A percentile compares a stretch with the other conserved stretches of the same genome.
phyloP scores from a whole-genome alignment of 2,888 invertebrate genomes.

The Aphodius sticticus region DNA sequence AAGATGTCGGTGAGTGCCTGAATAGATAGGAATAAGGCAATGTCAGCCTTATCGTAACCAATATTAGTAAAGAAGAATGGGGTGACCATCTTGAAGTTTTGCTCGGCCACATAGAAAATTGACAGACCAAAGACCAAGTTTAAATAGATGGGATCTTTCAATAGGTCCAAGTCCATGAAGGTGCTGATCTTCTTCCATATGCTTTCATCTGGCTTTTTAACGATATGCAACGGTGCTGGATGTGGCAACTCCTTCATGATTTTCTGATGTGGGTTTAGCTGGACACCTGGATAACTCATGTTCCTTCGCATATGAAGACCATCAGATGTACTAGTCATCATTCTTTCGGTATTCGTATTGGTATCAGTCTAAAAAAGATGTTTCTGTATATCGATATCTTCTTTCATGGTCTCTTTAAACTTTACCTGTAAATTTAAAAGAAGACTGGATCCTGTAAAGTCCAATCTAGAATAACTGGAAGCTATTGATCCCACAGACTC shows the following conservation, averaged over 20 bases:
- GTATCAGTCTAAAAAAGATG: constrained; percentile 15
- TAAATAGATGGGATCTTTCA: constrained; percentile 76
- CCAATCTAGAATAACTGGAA: constrained; percentile 76
- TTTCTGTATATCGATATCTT: not conserved
- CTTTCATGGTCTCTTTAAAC: not conserved
- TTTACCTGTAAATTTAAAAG: constrained; percentile 70
- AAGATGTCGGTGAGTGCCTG: constrained; percentile 79
- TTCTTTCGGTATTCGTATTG: constrained; percentile 16
- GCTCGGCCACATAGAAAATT: constrained; percentile 77
- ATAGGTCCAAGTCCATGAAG: constrained; percentile 75
- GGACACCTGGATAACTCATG: constrained; percentile 58
- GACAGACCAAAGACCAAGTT: constrained; percentile 77
- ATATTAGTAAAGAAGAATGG: constrained; percentile 72
- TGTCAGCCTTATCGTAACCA: constrained; percentile 71
- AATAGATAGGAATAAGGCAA: constrained; percentile 77
- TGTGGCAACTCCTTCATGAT: constrained; percentile 48
- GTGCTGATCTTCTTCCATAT: constrained; percentile 63
- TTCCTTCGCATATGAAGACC: constrained; percentile 54
- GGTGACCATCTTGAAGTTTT: constrained; percentile 78
- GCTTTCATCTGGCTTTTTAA: constrained; percentile 49
- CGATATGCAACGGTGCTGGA: constrained; percentile 46
- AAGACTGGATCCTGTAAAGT: constrained; percentile 77
- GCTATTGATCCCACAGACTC: constrained; percentile 70
- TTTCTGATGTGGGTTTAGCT: constrained; percentile 52
- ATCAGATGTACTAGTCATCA: constrained; percentile 37